Conservation (phyloP, 2,113 vertebrate genomes). For the Procavia capensis region DNA sequence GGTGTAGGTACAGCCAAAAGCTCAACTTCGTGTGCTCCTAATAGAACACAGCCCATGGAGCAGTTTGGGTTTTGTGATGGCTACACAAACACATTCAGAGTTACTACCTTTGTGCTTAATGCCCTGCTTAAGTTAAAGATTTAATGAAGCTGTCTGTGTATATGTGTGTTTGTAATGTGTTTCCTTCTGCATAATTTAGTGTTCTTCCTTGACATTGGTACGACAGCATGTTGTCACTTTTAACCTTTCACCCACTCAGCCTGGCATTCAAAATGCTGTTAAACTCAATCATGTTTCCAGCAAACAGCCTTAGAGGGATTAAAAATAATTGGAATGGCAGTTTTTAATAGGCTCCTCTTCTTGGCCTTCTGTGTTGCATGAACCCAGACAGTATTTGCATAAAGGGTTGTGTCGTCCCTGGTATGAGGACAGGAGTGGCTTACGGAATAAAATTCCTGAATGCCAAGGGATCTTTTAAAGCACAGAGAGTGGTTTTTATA, state of each 20-base stretch:
- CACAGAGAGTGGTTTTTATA: neutral
- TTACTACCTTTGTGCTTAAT: conserved; percentile 1
- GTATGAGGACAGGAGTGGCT: neutral
- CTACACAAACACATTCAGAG: neutral
- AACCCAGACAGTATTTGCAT: neutral
- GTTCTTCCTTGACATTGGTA: conserved; percentile 40
- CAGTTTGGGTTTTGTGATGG: conserved; percentile 25
- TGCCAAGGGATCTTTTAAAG: neutral
- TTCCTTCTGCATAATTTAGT: conserved; percentile 38
- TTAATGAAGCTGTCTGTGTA: neutral
- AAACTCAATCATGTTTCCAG: conserved; percentile 75
- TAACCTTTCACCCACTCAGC: conserved; percentile 71
- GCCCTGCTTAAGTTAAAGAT: conserved; percentile 44
- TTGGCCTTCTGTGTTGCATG: neutral
- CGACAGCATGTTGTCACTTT: conserved; percentile 70
- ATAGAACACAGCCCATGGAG: neutral
- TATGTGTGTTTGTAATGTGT: neutral
- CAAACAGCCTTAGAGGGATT: conserved; percentile 68
- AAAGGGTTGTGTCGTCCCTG: neutral
- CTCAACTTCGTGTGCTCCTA: neutral
- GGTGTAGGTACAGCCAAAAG: neutral
- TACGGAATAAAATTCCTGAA: neutral
- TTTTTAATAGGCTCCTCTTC: conserved; percentile 63
- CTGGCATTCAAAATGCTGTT: conserved; percentile 74
- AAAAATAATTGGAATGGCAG: conserved; percentile 70